These are phyloP conservation scores for Oligia strigilis DNA, from an alignment of 2,888 invertebrate species.

Conservation along the genomic window DNA sequence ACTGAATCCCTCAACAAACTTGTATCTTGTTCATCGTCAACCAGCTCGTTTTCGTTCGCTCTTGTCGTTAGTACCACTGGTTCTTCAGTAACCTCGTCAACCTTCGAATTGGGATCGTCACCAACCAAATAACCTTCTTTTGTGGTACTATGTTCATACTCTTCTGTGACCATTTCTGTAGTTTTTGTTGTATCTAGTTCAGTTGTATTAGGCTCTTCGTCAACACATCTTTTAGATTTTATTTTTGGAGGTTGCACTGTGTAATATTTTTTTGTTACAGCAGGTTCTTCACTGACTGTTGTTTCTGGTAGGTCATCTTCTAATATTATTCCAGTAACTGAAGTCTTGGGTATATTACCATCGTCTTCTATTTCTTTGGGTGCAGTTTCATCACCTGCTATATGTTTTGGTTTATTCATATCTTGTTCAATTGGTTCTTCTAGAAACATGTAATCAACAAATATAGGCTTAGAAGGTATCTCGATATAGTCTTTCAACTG, in stretches of 20 bases:
- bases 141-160: slow-evolving; percentile 48
- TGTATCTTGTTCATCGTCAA: slow-evolving; percentile 52
- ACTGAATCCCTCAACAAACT: slow-evolving; percentile 75
- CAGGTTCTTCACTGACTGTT: slow-evolving; percentile 48
- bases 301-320: slow-evolving; percentile 24
- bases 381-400: slow-evolving; percentile 12
- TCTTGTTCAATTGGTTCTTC: slow-evolving; percentile 65
- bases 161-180: slow-evolving; percentile 6
- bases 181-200: neutral
- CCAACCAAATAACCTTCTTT: slow-evolving; percentile 63
- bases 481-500: slow-evolving; percentile 65
- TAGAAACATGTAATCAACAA: slow-evolving; percentile 80
- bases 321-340: slow-evolving; percentile 29
- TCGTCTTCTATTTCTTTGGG: neutral
- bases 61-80: slow-evolving; percentile 47
- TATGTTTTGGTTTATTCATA: slow-evolving; percentile 23
- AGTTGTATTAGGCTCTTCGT: neutral
- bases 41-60: slow-evolving; percentile 45
- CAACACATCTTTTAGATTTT: slow-evolving; percentile 34
- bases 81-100: slow-evolving; percentile 20
- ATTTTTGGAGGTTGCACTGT: slow-evolving; percentile 38
- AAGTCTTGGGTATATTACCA: slow-evolving; percentile 14
- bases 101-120: slow-evolving; percentile 19
- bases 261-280: slow-evolving; percentile 49
- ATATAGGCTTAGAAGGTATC: slow-evolving; percentile 59